Evolutionary conservation across 1,140 invertebrate genomes (phyloP).

Genomic region (Calephelis nemesis): DNA sequence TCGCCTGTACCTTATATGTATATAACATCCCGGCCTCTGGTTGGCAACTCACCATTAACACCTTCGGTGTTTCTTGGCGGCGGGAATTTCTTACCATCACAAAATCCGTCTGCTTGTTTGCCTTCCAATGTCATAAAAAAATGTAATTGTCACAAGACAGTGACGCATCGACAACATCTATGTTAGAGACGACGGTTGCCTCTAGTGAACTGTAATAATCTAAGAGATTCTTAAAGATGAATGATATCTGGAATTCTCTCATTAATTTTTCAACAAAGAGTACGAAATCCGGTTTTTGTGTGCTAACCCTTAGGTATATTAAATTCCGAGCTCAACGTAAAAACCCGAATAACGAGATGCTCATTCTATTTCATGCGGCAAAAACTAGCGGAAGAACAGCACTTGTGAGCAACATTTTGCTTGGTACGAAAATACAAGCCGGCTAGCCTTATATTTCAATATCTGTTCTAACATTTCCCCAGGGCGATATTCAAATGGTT

Average conservation of each 20-base stretch:
- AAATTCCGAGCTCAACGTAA: constrained; percentile 9
- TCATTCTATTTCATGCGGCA: constrained; percentile 14
- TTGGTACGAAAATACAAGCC: neutral
- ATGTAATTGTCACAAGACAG: too few species aligned
- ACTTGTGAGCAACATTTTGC: constrained; percentile 10
- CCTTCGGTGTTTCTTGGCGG: too few species aligned
- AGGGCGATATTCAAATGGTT: neutral
- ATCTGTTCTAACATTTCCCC: constrained; percentile 1
- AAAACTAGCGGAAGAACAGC: constrained; percentile 11
- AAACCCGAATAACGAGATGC: constrained; percentile 4
- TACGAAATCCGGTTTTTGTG: neutral
- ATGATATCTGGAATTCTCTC: neutral
- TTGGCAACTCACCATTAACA: too few species aligned
- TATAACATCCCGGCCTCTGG: too few species aligned
- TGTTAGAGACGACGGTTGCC: too few species aligned
- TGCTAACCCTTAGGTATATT: constrained; percentile 5
- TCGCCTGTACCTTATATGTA: too few species aligned
- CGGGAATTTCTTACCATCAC: too few species aligned
- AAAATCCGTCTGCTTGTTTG: too few species aligned
- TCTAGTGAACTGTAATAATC: too few species aligned
- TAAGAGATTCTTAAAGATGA: too few species aligned
- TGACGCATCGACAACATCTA: too few species aligned
- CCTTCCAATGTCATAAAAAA: too few species aligned
- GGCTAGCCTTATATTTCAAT: constrained; percentile 1
- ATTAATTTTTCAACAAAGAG: neutral